Base-by-base conservation (phyloP, 2,797 vertebrate genomes). In the Hyperoplus immaculatus region DNA sequence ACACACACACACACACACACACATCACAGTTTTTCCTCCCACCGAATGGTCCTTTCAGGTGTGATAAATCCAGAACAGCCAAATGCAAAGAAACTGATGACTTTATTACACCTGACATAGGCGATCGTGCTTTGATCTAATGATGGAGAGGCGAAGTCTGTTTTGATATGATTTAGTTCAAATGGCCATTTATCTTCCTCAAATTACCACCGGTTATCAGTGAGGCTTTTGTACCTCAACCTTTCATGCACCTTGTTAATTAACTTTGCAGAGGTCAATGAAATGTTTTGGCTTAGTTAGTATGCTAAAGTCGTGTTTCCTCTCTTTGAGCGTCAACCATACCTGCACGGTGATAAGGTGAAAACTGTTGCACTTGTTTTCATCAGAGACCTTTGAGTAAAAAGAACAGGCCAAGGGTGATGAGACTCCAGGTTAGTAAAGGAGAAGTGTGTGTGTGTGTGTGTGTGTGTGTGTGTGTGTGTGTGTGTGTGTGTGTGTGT, bases 171-270 rank as follows among this genome's bases (percentile, higher is more conserved):
- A 91, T 87, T 84, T 79, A 56, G 50, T 58, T 87, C 58, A 77
- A 80, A 75, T 29, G 15, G 53, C 49, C 84, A 85, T 90, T 90
- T 81, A 80, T 92, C 81, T 88, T 81, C 72, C 51, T 62, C 78
- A 66, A 71, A 76, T 88, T 67, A 77, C 56, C 41, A n/a, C 14
- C 70, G 77, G 73, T 77, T 77, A 76, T 78, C 68, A 68, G 69
- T 4, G 11, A 54, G 53, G 68, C 66, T 80, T 83, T 65, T 81
- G 50, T 71, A 62, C 76, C 69, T 49, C 66, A 68, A 66, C 38
- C 76, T 59, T 49, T 63, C 56, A 38, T 45, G 57, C 61, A 72
- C 55, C 59, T 49, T 62, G 50, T 82, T 85, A 75, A 89, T 86
- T 83, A 29, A 72, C 69, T 72, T 61, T 47, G 62, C 60, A 67